Base-by-base conservation (phyloP, 2,113 vertebrate genomes). In the Myrmophylax atrothorax region DNA sequence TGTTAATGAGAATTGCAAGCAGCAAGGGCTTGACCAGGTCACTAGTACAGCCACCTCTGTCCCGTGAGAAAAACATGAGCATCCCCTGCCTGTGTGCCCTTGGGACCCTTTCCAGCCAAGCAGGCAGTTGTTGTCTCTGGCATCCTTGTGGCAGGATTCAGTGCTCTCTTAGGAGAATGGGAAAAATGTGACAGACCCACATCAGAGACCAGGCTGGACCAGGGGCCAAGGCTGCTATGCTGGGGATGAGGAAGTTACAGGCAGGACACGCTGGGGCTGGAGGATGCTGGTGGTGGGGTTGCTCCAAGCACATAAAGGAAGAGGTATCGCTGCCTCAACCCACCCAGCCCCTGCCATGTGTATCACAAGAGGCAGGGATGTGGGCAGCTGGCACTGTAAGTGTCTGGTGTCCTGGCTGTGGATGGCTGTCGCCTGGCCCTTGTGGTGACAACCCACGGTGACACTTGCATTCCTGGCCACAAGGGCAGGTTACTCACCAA, bases 401-500 rank as follows among this genome's bases (percentile, higher is more conserved):
- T 6, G 17, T 73, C 31, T 3, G 4, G 33, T 67, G 40, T 66
- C 40, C 63, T 73, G 24, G 38, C 17, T 6, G 0, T 42, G 44
- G 16, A 33, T 83, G 72, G 40, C 50, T 81, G 69, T 91, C 72
- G 78, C 50, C 47, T 86, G 93, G 72, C n/a, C 23, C 29, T 84
- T 62, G 18, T 23, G 29, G 53, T 96, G 90, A 91, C 78, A 95
- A 53, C 42, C 46, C n/a, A 46, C 56, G 33, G 72, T 77, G 72
- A 90, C 63, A 67, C 72, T 77, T 84, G 55, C 59, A 89, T 94
- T 96, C 95, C 89, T 91, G 74, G 74, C 70, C 6, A 7, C n/a
- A 72, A 88, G 85, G 50, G 88, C 91, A 94, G 76, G 88, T 96
- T 95, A 96, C 60, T 94, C 44, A 93, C 90, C 91, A 95, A 96